A percentile compares a stretch with the other conserved stretches of the same genome.
phyloP scores from a whole-genome alignment of 2,113 vertebrate species.

The Psammodynastes pulverulentus region DNA sequence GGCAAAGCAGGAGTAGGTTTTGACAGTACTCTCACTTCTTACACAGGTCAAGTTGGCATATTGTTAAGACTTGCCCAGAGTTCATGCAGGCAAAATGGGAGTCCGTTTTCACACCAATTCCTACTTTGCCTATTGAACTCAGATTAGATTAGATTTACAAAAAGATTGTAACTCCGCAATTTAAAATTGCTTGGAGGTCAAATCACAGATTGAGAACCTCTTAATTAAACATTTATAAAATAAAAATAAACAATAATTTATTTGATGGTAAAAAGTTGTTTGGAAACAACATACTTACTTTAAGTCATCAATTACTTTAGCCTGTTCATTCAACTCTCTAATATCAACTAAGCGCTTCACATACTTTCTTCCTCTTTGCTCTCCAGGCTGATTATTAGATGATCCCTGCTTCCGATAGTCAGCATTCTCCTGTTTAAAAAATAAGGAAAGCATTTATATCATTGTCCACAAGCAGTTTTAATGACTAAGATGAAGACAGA shows the following conservation, averaged over 20 bases:
- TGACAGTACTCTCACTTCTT: background rate
- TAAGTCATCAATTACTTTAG: slow-evolving; percentile 97
- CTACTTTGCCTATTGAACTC: background rate
- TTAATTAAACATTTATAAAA: background rate
- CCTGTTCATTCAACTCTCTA: slow-evolving; percentile 95
- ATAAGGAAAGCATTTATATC: slow-evolving; percentile 23
- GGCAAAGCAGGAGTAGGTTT: background rate
- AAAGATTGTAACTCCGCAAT: background rate
- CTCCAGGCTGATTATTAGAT: slow-evolving; percentile 75
- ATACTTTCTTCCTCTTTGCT: slow-evolving; percentile 86
- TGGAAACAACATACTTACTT: slow-evolving; percentile 77
- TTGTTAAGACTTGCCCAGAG: background rate
- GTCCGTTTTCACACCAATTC: background rate
- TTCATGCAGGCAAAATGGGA: background rate
- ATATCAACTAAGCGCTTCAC: slow-evolving; percentile 94
- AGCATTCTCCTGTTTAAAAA: slow-evolving; percentile 77
- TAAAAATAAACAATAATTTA: background rate
- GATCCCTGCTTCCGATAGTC: slow-evolving; percentile 82
- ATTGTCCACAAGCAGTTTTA: background rate
- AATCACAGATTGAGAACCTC: background rate
- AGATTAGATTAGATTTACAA: background rate
- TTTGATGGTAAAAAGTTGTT: background rate
- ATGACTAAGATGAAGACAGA: slow-evolving; percentile 6
- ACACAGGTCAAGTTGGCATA: background rate
- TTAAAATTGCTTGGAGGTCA: background rate